Evolutionary conservation across 2,113 vertebrate species (phyloP), one percentile per base, ranked within the genome.

Genomic region (Rhizomys pruinosus): DNA sequence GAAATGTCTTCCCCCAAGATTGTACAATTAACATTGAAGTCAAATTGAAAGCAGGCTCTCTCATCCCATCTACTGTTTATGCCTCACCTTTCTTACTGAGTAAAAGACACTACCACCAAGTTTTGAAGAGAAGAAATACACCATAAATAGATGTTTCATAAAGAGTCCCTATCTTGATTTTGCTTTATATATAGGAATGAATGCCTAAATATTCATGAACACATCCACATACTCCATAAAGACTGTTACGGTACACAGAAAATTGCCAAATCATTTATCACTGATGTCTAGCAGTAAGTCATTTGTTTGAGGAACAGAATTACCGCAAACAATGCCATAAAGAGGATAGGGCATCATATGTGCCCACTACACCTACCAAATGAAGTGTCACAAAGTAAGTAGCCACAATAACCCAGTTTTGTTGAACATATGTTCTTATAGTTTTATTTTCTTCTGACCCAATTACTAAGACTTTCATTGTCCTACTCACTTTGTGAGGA

Each of bases 251-350:
- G 7, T 87, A 13, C n/a, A 81, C 9, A 77, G 61, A 68, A 2
- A 93, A 87, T n/a, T 72, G 23, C 37, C 64, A 86, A 34, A 57
- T 90, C 34, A 84, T 86, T 47, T 39, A 20, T 55, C 44, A 47
- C 77, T 80, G 92, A 74, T 61, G n/a, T 29, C 69, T 79, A 72
- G 52, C 15, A 64, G 3, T 89, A 89, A 87, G 29, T 66, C 29
- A 87, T 16, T 68, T 91, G 22, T 69, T 52, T 87, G 34, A 92
- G 55, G 77, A 66, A 16, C 42, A 95, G 84, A 96, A 93, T 25
- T 55, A 17, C 52, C 94, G 76, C n/a, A 68, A 92, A 16, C 15
- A 91, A 76, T 39, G 17, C n/a, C 64, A 44, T 8, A 34, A 32
- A 80, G 57, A 71, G 76, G 47, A 34, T 61, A 84, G 59, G 69